Conservation (phyloP, 2,113 vertebrate genomes). For the Rhizomys pruinosus region DNA sequence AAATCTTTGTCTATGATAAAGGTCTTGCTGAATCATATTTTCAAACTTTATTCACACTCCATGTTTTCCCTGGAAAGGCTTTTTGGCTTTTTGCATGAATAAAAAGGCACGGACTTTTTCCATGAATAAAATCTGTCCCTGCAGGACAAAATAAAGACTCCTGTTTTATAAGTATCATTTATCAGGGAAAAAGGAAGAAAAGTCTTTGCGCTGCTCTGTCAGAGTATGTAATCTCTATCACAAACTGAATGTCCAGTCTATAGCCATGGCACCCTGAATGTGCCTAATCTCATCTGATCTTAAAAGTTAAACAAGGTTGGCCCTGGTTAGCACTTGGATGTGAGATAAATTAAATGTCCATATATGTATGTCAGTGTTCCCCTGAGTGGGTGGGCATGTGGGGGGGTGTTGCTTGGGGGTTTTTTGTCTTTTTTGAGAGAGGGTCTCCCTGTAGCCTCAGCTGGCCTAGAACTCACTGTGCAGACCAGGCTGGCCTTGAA, state of each 20-base stretch:
- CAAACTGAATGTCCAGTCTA: background rate
- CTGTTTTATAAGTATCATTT: background rate
- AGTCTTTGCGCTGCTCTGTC: background rate
- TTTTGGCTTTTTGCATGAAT: background rate
- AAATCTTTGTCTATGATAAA: background rate
- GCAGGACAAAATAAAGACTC: background rate
- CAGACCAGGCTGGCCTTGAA: too few species aligned
- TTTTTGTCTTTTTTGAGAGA: too few species aligned
- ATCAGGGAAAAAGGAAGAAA: background rate
- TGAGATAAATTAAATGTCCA: background rate
- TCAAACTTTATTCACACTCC: constrained; percentile 22
- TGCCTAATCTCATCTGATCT: background rate
- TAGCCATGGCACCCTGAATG: background rate
- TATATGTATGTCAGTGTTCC: too few species aligned
- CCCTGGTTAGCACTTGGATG: background rate
- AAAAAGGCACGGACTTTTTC: background rate
- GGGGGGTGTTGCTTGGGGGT: too few species aligned
- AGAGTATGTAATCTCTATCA: background rate
- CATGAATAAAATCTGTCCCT: background rate
- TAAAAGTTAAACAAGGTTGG: background rate
- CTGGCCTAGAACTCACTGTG: too few species aligned
- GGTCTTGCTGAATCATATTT: background rate
- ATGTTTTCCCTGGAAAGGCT: background rate
- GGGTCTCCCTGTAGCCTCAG: too few species aligned
- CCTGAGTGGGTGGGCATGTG: too few species aligned